These are phyloP conservation scores for Nasonia oneida DNA, from an alignment of 2,888 invertebrate genomes.

Conservation along the genomic window DNA sequence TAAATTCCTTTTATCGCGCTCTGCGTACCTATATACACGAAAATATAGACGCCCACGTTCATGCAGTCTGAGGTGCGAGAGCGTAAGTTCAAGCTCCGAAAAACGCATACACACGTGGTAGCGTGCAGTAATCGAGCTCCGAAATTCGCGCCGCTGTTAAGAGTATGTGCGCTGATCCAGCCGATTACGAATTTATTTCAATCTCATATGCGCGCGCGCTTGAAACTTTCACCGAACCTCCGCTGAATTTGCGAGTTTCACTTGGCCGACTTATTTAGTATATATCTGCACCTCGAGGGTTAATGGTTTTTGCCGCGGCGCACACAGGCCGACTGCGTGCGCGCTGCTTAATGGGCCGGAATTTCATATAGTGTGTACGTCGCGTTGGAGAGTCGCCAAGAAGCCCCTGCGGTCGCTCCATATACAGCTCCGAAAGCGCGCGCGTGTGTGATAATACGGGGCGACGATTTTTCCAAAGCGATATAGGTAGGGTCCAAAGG, in stretches of 20 bases:
- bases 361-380: background rate
- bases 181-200: constrained; percentile 51
- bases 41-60: background rate
- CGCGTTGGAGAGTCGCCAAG: constrained; percentile 8
- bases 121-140: background rate
- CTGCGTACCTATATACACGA: too few species aligned
- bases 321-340: background rate
- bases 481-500: background rate
- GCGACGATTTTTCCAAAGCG: too few species aligned
- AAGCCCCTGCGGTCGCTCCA: background rate
- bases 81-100: background rate
- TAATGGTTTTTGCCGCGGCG: background rate
- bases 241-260: background rate
- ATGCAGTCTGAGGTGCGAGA: too few species aligned
- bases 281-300: background rate
- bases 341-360: background rate
- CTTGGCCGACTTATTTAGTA: background rate
- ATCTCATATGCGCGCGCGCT: constrained; percentile 32
- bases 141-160: constrained; percentile 21
- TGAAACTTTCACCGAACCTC: background rate
- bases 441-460: background rate
- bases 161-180: background rate
- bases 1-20: background rate
- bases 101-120: background rate
- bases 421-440: background rate